A percentile compares a stretch with the other conserved stretches of the same genome.
phyloP scores from a whole-genome alignment of 2,888 invertebrate species.

The Lasius fuliginosus region DNA sequence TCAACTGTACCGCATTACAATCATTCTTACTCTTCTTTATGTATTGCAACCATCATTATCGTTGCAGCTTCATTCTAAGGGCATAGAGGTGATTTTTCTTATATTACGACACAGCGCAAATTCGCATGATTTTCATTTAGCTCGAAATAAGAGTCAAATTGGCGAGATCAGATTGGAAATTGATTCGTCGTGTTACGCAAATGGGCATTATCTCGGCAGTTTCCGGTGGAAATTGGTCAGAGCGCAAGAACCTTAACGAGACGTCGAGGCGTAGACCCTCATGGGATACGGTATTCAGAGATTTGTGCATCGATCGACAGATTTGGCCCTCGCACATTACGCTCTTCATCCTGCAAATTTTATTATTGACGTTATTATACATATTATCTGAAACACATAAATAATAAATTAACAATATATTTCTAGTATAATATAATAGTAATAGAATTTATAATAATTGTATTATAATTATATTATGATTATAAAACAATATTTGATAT shows the following conservation, averaged over 20 bases:
- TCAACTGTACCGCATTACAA: background rate
- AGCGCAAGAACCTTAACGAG: conserved; percentile 46
- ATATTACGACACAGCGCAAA: background rate
- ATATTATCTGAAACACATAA: background rate
- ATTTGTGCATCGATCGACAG: conserved; percentile 33
- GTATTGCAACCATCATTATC: background rate
- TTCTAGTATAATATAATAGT: conserved; percentile 20
- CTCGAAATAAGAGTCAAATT: background rate
- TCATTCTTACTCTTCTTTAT: background rate
- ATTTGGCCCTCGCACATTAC: background rate
- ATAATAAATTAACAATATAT: conserved; percentile 3
- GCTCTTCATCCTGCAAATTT: background rate
- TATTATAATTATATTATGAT: conserved; percentile 11
- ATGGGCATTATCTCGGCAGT: conserved; percentile 41
- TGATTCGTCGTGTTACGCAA: conserved; percentile 43
- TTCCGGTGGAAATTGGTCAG: conserved; percentile 37
- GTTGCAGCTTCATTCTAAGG: background rate
- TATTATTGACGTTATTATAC: conserved; percentile 19
- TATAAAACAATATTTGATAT: conserved; percentile 2
- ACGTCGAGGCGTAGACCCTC: conserved; percentile 23
- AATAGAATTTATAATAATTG: background rate
- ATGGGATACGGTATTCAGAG: conserved; percentile 19
- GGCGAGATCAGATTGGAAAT: conserved; percentile 33
- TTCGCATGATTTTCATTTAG: background rate
- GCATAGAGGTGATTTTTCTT: background rate